Evolutionary conservation across 2,888 invertebrate genomes (phyloP).

Genomic region (Argynnis bischoffii): DNA sequence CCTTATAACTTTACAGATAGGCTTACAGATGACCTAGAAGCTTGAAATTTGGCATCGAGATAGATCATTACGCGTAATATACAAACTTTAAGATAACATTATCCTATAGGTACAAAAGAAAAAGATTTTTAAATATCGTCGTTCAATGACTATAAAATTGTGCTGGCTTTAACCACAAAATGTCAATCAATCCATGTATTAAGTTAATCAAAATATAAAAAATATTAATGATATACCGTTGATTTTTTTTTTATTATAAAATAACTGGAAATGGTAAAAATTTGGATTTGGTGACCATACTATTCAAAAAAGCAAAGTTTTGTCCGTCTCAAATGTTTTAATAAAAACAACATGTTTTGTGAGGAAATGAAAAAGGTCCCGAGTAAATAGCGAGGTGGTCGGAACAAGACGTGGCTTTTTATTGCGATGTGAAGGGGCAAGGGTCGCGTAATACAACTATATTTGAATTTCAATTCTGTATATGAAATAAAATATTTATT

Average conservation of each 20-base stretch:
- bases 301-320: conserved; percentile 10
- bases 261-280: neutral
- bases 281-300: conserved; percentile 6
- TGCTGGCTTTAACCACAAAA: too few relatives aligned
- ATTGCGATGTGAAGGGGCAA: conserved; percentile 57
- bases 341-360: conserved; percentile 58
- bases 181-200: neutral
- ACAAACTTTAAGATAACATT: too few relatives aligned
- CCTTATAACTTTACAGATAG: too few relatives aligned
- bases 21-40: too few relatives aligned
- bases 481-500: conserved; percentile 30
- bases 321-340: conserved; percentile 51
- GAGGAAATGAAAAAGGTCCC: conserved; percentile 60
- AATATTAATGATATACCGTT: too few relatives aligned
- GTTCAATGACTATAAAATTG: too few relatives aligned
- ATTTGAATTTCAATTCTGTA: conserved; percentile 51
- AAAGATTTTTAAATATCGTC: too few relatives aligned
- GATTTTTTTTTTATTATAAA: neutral
- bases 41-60: too few relatives aligned
- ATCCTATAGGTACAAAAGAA: too few relatives aligned
- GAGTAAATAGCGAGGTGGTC: conserved; percentile 55
- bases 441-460: conserved; percentile 58
- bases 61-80: too few relatives aligned
- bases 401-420: conserved; percentile 58
- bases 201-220: too few relatives aligned